Evolutionary conservation across 1,140 invertebrate species (phyloP), one percentile per base, ranked within the genome.

Genomic region (Laodelphax striatellus): DNA sequence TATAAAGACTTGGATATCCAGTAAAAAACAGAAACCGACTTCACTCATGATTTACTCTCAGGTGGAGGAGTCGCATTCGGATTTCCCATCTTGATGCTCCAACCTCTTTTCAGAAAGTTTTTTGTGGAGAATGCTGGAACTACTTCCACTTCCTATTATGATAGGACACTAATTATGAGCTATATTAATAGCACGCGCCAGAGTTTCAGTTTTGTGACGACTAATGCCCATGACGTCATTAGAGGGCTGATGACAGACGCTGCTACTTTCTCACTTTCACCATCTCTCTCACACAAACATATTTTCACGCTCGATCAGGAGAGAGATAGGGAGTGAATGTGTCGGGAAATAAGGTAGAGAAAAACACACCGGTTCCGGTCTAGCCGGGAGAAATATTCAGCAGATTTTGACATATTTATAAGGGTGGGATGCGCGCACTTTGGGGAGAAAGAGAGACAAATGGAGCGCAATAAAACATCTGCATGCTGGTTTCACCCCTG

Each of bases 321-420:
- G 58, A 62, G 58, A 62, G 61, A 62, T 52, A 43, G 56, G 52
- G 34, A 62, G n/a, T n/a, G n/a, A n/a, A 58, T 62, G 41, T 52
- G 22, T 34, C 54, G 54, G 54, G 46, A 58, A 58, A 62, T 57
- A 55, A 52, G 56, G 52, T 31, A 63, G 58, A 53, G 34, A 55
- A 17, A 28, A 55, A 24, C 42, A 55, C 53, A 38, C 60, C 42
- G 28, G 54, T 43, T 17, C 34, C 34, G 34, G 34, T 38, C 34
- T 38, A 38, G 57, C 21, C 34, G 50, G 62, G 54, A 22, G 42
- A 34, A 43, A 59, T 43, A 46, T 34, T 55, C 16, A 42, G 62
- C 62, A 57, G 54, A 60, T 60, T 57, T 60, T 59, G 57, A 57
- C 58, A 63, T 60, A 63, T 63, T 60, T 63, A 60, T 63, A 60